Conservation (phyloP, 2,113 vertebrate genomes). For the Rhizomys pruinosus region DNA sequence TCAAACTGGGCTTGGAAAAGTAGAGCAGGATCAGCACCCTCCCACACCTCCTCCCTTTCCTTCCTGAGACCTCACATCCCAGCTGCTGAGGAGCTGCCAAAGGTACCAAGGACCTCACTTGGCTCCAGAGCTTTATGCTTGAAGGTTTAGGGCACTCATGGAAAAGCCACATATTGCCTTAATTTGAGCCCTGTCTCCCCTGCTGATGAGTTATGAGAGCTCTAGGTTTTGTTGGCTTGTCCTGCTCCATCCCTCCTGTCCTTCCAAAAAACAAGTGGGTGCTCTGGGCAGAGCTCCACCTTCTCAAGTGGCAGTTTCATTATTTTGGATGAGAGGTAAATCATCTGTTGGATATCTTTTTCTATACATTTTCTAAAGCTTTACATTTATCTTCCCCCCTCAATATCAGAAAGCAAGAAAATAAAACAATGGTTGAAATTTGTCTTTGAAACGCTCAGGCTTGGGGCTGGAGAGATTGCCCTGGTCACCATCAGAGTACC, state of each 20-base stretch:
- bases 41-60: not conserved
- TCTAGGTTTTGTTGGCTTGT: not conserved
- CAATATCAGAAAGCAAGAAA: not conserved
- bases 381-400: constrained; percentile 63
- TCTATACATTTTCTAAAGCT: constrained; percentile 68
- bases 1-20: not conserved
- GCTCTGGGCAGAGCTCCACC: not conserved
- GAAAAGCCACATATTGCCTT: constrained; percentile 56
- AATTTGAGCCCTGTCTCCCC: constrained; percentile 20
- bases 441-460: constrained; percentile 77
- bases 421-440: constrained; percentile 44
- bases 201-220: not conserved
- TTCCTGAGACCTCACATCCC: not conserved
- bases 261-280: not conserved
- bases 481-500: constrained; percentile 47
- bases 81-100: not conserved
- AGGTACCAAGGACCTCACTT: not conserved
- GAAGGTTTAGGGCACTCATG: not conserved
- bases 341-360: constrained; percentile 52
- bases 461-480: constrained; percentile 20
- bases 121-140: not conserved
- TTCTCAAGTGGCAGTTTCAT: constrained; percentile 5
- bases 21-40: not conserved
- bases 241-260: not conserved
- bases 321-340: not conserved